These are phyloP conservation scores for Cinclus cinclus DNA, from an alignment of 2,113 vertebrate genomes.

Conservation along the genomic window DNA sequence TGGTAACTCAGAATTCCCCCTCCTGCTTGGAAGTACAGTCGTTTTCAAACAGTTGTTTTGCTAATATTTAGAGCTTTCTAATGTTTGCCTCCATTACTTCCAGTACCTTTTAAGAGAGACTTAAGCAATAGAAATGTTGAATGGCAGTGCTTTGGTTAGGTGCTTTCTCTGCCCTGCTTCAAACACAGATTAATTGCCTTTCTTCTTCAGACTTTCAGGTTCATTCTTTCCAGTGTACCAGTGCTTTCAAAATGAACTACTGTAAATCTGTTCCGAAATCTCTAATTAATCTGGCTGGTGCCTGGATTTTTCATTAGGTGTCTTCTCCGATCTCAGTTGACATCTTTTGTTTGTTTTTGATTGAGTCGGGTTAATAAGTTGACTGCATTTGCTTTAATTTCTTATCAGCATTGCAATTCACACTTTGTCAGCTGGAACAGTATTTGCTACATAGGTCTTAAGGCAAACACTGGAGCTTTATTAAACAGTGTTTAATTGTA, in stretches of 20 bases:
- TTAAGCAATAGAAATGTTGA: constrained; percentile 7
- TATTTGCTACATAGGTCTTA: not conserved
- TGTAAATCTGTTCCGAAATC: not conserved
- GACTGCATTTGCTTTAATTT: not conserved
- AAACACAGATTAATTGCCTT: not conserved
- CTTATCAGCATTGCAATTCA: not conserved
- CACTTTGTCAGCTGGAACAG: not conserved
- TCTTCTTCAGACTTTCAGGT: not conserved
- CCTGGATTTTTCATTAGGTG: not conserved
- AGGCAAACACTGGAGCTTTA: not conserved
- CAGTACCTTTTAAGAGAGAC: not conserved
- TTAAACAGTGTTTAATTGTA: not conserved
- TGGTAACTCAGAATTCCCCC: constrained; percentile 72
- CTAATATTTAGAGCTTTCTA: constrained; percentile 47
- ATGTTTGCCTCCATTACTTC: not conserved
- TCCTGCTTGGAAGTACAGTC: constrained; percentile 46
- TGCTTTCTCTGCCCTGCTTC: not conserved
- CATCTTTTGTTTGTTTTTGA: not conserved
- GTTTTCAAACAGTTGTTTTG: constrained; percentile 28
- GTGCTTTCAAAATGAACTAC: not conserved
- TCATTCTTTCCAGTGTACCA: not conserved
- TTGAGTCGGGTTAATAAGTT: not conserved
- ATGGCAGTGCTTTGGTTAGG: not conserved
- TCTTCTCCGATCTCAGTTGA: not conserved
- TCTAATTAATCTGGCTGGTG: not conserved